Conservation (phyloP, 2,113 vertebrate genomes). For the Pithys albifrons region DNA sequence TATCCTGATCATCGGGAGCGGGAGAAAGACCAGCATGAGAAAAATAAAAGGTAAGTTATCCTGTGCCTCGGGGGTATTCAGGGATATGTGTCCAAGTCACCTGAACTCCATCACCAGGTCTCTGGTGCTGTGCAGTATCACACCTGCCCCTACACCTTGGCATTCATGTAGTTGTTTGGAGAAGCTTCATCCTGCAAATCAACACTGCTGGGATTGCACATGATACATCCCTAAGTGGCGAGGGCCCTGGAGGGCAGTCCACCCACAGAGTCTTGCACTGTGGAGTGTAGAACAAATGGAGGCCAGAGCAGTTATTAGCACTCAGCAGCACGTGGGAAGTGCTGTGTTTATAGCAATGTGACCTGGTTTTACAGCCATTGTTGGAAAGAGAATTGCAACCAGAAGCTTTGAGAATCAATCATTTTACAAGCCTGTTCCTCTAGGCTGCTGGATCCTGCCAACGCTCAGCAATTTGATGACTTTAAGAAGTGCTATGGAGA, state of each 20-base stretch:
- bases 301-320: background rate
- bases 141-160: background rate
- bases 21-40: slow-evolving; percentile 94
- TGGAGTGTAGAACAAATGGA: background rate
- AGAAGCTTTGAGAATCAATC: background rate
- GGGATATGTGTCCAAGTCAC: background rate
- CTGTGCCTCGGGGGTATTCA: fast-evolving
- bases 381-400: background rate
- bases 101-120: background rate
- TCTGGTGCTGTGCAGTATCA: background rate
- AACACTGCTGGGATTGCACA: fast-evolving
- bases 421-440: background rate
- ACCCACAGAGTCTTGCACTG: background rate
- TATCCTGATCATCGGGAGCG: slow-evolving; percentile 88
- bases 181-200: background rate
- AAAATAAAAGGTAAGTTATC: slow-evolving; percentile 88
- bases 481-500: slow-evolving; percentile 98
- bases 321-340: background rate
- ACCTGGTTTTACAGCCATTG: background rate
- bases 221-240: background rate
- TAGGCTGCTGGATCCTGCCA: slow-evolving; percentile 92
- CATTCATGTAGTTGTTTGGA: background rate
- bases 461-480: slow-evolving; percentile 93
- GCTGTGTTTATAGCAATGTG: background rate
- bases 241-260: too few species aligned